These are phyloP conservation scores for Pygmarrhopalites habei DNA, from an alignment of 1,140 invertebrate species.

Conservation along the genomic window DNA sequence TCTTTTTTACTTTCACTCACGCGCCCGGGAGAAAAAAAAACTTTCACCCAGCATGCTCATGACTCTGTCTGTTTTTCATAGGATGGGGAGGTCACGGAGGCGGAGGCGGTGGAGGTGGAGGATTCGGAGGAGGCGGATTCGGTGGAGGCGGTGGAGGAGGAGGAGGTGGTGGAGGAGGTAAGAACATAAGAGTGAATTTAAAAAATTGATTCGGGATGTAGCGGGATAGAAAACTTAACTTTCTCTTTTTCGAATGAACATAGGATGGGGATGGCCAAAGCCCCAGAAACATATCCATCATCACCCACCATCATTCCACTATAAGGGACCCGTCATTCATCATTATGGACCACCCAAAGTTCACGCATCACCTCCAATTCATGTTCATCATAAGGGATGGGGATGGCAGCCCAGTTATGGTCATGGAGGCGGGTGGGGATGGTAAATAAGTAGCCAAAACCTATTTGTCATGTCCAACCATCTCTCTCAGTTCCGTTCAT, in stretches of 20 bases:
- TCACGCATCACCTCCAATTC: constrained; percentile 11
- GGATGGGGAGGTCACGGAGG: constrained; percentile 1
- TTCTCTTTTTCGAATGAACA: no score
- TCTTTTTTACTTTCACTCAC: no score
- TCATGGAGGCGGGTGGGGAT: background rate
- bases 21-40: no score
- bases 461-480: no score
- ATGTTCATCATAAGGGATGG: constrained; percentile 14
- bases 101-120: constrained; percentile 8
- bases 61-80: background rate
- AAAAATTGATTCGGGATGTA: no score
- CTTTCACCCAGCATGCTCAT: background rate
- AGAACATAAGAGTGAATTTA: no score
- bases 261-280: constrained; percentile 20
- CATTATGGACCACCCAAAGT: constrained; percentile 17
- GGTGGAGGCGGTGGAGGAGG: constrained; percentile 8
- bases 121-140: constrained; percentile 7
- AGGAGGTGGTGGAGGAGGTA: background rate
- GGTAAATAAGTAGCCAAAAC: no score
- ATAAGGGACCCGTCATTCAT: constrained; percentile 13
- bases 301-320: constrained; percentile 24
- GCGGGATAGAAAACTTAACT: no score
- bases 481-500: no score
- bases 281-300: constrained; percentile 28
- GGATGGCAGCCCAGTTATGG: background rate